Conservation (phyloP, 1,140 invertebrate genomes). For the Helicoverpa zea region DNA sequence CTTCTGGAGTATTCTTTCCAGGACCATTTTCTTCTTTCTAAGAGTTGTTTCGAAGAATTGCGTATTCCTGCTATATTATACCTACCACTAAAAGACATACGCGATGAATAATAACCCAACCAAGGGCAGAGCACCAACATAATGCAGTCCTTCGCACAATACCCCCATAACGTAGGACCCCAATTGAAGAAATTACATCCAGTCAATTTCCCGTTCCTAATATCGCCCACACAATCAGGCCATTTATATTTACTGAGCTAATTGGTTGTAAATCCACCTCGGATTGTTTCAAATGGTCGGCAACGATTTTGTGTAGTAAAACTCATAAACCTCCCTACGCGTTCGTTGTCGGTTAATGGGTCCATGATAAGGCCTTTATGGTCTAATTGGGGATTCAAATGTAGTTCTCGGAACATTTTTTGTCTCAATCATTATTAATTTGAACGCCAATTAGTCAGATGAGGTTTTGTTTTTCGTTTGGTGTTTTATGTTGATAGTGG, state of each 20-base stretch:
- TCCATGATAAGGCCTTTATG: conserved; percentile 82
- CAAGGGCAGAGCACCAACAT: too few relatives aligned
- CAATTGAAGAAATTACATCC: conserved; percentile 13
- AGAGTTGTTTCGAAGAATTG: too few relatives aligned
- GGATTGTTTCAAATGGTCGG: conserved; percentile 77
- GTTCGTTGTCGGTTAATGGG: conserved; percentile 78
- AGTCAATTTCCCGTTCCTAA: conserved; percentile 59
- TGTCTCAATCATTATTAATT: conserved; percentile 78
- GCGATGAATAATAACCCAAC: too few relatives aligned
- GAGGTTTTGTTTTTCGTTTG: conserved; percentile 52
- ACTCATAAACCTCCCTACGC: conserved; percentile 82
- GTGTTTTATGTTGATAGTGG: conserved; percentile 24
- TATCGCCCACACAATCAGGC: conserved; percentile 60
- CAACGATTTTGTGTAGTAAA: conserved; percentile 83
- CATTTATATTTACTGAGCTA: conserved; percentile 79
- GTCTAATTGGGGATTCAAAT: conserved; percentile 79
- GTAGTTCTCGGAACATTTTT: conserved; percentile 70
- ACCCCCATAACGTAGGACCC: not conserved
- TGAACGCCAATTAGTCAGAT: conserved; percentile 78
- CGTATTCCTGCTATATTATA: too few relatives aligned
- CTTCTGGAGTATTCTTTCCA: too few relatives aligned
- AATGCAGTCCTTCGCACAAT: not conserved
- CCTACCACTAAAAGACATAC: too few relatives aligned
- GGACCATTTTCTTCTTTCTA: too few relatives aligned
- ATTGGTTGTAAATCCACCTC: conserved; percentile 81